Percentiles rank a stretch among this genome's conserved stretches.
Conservation (phyloP, 1,140 invertebrate genomes). For the Cardiocondyla obscurior region DNA sequence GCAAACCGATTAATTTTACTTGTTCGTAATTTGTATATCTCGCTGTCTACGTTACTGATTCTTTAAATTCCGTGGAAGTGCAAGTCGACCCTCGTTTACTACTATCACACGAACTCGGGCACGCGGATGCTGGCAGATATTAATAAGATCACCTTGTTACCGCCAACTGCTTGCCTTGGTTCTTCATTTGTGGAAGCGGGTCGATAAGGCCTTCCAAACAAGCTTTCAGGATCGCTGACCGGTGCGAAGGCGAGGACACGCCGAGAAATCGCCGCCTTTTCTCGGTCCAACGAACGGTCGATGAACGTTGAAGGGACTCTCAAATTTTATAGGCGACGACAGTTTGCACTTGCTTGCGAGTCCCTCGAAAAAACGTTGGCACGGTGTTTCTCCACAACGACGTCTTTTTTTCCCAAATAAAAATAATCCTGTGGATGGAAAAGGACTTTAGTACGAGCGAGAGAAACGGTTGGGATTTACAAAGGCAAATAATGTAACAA, state of each 20-base stretch:
- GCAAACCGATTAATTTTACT: neutral
- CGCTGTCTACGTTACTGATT: too few relatives aligned
- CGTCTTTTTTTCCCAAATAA: neutral
- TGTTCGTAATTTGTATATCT: neutral
- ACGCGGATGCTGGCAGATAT: neutral
- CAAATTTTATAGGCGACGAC: neutral
- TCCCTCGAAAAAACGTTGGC: neutral
- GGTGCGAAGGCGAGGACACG: neutral
- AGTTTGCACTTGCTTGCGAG: neutral
- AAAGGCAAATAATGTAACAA: neutral
- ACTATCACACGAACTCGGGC: too few relatives aligned
- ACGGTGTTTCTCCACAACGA: neutral
- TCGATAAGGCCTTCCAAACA: neutral
- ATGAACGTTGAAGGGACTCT: neutral
- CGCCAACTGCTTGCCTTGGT: neutral
- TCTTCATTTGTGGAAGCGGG: neutral
- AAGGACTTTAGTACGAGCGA: neutral
- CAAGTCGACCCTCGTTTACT: neutral
- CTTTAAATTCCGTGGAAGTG: neutral
- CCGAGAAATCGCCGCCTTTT: neutral
- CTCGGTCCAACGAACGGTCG: neutral
- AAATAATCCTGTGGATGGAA: neutral
- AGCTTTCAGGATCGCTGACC: neutral
- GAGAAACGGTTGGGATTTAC: neutral
- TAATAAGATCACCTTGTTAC: constrained; percentile 10